Evolutionary conservation across 2,888 invertebrate species (phyloP).

Genomic region (Pecten maximus): DNA sequence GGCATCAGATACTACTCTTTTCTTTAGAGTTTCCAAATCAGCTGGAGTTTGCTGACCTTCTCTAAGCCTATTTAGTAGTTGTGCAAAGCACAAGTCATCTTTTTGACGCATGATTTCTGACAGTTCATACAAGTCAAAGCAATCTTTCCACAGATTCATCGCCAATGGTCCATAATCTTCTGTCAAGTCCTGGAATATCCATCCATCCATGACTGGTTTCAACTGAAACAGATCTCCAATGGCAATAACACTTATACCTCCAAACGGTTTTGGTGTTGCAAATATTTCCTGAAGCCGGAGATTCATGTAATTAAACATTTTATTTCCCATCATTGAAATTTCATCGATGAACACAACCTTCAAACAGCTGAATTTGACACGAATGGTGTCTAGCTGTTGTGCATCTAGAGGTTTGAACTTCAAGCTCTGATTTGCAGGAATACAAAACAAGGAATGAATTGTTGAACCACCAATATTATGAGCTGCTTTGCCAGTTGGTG

Average conservation of each 20-base stretch:
- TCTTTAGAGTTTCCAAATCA: too few relatives aligned
- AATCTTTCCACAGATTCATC: conserved; percentile 51
- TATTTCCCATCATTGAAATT: conserved; percentile 60
- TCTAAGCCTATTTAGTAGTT: conserved; percentile 54
- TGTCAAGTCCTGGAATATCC: conserved; percentile 47
- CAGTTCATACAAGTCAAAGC: conserved; percentile 56
- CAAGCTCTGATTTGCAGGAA: conserved; percentile 51
- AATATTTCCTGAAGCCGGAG: conserved; percentile 53
- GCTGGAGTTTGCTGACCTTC: conserved; percentile 56
- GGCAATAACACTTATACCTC: conserved; percentile 54
- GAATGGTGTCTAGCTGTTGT: conserved; percentile 50
- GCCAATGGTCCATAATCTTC: conserved; percentile 49
- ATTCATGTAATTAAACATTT: conserved; percentile 58
- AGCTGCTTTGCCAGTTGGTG: conserved; percentile 55
- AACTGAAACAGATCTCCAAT: too few relatives aligned
- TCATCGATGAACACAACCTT: conserved; percentile 59
- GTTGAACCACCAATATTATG: conserved; percentile 50
- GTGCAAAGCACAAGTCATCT: conserved; percentile 55
- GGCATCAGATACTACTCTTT: too few relatives aligned
- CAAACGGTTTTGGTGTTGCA: conserved; percentile 49
- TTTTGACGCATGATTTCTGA: conserved; percentile 58
- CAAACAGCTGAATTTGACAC: conserved; percentile 49
- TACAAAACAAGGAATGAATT: conserved; percentile 47
- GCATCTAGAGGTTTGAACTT: conserved; percentile 47
- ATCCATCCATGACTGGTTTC: conserved; percentile 56